Conservation (phyloP, 1,140 invertebrate species). For the Andricus grossulariae region DNA sequence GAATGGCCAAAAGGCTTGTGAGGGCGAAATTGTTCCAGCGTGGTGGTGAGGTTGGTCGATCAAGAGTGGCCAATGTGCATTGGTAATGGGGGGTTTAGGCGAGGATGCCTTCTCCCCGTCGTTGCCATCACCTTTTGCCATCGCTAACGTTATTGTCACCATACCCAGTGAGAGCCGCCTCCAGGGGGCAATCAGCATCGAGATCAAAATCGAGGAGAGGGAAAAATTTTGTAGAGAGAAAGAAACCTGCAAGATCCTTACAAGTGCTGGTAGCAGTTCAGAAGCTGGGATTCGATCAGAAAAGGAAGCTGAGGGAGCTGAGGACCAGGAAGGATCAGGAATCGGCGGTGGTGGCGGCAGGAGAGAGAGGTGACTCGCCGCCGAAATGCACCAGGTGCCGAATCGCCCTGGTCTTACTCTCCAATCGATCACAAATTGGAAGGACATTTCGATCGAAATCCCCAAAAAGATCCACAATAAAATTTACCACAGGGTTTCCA, state of each 20-base stretch:
- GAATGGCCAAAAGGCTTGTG: constrained; percentile 57
- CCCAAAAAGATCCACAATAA: constrained; percentile 31
- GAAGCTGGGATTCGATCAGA: background rate
- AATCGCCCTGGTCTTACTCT: constrained; percentile 33
- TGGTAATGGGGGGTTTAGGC: constrained; percentile 75
- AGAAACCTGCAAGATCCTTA: background rate
- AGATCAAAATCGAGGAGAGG: constrained; percentile 14
- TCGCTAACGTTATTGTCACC: constrained; percentile 59
- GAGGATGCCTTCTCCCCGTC: constrained; percentile 74
- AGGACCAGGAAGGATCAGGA: constrained; percentile 39
- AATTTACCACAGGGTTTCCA: constrained; percentile 18
- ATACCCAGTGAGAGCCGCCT: constrained; percentile 31
- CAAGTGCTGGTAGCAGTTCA: background rate
- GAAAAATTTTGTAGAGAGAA: background rate
- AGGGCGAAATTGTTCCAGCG: constrained; percentile 54
- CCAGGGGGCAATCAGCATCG: constrained; percentile 29
- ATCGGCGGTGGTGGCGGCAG: constrained; percentile 50
- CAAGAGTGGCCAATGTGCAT: constrained; percentile 60
- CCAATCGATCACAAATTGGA: constrained; percentile 15
- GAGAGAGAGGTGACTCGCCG: constrained; percentile 69
- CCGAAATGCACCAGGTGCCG: constrained; percentile 67
- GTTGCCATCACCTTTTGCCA: constrained; percentile 61
- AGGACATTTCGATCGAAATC: constrained; percentile 8
- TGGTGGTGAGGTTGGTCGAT: constrained; percentile 59
- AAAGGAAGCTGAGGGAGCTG: constrained; percentile 39